A percentile compares a stretch with the other conserved stretches of the same genome.
These are phyloP conservation scores for Neoarius graeffei DNA, from an alignment of 2,113 vertebrate species.

Conservation along the genomic window DNA sequence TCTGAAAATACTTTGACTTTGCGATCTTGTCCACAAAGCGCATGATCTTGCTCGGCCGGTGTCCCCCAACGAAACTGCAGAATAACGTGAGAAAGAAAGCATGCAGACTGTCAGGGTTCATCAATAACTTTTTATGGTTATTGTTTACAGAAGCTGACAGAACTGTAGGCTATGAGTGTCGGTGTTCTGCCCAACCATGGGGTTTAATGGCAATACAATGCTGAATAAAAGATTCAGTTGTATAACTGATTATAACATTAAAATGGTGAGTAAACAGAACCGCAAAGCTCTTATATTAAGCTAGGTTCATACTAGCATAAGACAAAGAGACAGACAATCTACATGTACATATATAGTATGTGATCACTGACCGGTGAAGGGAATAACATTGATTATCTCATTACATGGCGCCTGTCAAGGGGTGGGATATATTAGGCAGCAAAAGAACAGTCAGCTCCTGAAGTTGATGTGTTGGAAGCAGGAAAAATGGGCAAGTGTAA, in stretches of 20 bases:
- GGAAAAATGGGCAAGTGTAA: no score
- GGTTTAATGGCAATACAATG: neutral
- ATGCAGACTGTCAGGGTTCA: constrained; percentile 61
- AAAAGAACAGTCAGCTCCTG: no score
- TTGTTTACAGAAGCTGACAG: neutral
- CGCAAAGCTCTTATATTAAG: neutral
- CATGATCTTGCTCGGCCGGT: constrained; percentile 98
- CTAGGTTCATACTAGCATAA: neutral
- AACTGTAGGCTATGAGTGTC: neutral
- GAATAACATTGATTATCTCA: no score
- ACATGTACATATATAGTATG: neutral
- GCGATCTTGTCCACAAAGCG: constrained; percentile 99
- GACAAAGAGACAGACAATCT: neutral
- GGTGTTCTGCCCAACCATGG: neutral
- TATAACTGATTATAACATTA: neutral
- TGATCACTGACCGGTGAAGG: no score
- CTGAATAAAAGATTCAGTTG: neutral
- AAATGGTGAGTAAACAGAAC: neutral
- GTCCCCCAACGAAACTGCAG: constrained; percentile 85
- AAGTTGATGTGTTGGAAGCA: no score
- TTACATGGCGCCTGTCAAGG: no score
- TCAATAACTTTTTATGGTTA: constrained; percentile 62
- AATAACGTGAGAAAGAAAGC: constrained; percentile 24
- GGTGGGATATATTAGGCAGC: no score
- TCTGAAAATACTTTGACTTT: constrained; percentile 99